phyloP scores from a whole-genome alignment of 2,888 invertebrate genomes.

The Xylophagus ater region DNA sequence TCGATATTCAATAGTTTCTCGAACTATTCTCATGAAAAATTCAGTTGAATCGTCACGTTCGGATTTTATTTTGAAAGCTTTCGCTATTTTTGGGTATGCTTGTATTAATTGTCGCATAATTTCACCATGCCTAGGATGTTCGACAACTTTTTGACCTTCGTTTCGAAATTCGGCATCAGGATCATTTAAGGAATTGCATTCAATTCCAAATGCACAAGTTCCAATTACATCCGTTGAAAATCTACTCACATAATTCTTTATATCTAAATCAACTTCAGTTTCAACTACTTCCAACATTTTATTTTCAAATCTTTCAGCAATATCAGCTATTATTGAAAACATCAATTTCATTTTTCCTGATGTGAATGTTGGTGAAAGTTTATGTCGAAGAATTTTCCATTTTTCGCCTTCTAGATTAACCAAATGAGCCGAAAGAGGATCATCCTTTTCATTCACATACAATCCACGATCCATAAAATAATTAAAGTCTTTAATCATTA shows the following conservation, averaged over 20 bases:
- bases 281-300: conserved; percentile 22
- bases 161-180: conserved; percentile 34
- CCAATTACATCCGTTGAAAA: conserved; percentile 42
- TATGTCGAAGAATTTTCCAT: conserved; percentile 40
- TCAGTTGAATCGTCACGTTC: conserved; percentile 24
- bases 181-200: conserved; percentile 38
- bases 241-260: conserved; percentile 30
- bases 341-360: conserved; percentile 42
- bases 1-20: conserved; percentile 34
- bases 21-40: conserved; percentile 30
- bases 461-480: conserved; percentile 33
- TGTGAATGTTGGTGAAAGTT: conserved; percentile 42
- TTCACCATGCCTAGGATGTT: conserved; percentile 20
- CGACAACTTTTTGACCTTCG: conserved; percentile 20
- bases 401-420: conserved; percentile 35
- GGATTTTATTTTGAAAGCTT: conserved; percentile 19
- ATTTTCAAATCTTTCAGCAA: conserved; percentile 22
- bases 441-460: conserved; percentile 30
- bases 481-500: conserved; percentile 36
- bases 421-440: conserved; percentile 35
- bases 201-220: conserved; percentile 41
- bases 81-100: conserved; percentile 26
- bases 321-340: conserved; percentile 25
- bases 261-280: conserved; percentile 24
- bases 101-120: conserved; percentile 22